Conservation (phyloP, 2,888 invertebrate species). For the Agriopis aurantiaria region DNA sequence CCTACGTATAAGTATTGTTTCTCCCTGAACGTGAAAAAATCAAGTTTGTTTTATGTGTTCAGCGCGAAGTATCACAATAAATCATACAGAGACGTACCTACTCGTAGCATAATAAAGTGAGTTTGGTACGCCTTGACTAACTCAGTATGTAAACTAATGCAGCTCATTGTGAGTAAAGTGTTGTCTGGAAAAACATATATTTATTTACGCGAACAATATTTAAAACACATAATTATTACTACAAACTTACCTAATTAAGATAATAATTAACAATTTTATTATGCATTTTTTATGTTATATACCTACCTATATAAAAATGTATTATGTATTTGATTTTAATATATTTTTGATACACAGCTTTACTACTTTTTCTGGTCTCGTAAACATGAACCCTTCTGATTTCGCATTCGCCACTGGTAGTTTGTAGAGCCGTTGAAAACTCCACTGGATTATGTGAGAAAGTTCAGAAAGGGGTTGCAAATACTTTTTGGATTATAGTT, state of each 20-base stretch:
- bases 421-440: slow-evolving; percentile 42
- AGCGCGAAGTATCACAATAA: slow-evolving; percentile 36
- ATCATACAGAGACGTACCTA: slow-evolving; percentile 33
- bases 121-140: slow-evolving; percentile 2
- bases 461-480: slow-evolving; percentile 31
- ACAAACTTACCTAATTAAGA: no score
- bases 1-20: slow-evolving; percentile 28
- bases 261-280: no score
- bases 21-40: slow-evolving; percentile 11
- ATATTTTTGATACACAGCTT: neutral
- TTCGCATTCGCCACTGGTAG: slow-evolving; percentile 38
- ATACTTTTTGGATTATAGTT: slow-evolving; percentile 16
- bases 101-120: slow-evolving; percentile 32
- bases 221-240: no score
- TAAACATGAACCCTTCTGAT: slow-evolving; percentile 34
- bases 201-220: neutral
- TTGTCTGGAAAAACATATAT: no score
- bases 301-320: no score
- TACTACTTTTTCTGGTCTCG: slow-evolving; percentile 15
- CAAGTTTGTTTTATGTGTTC: slow-evolving; percentile 26
- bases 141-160: neutral
- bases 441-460: slow-evolving; percentile 38
- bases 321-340: no score
- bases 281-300: no score
- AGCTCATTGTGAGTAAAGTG: neutral